Conservation (phyloP, 2,113 vertebrate species). For the Cyanoramphus novaezelandiae region DNA sequence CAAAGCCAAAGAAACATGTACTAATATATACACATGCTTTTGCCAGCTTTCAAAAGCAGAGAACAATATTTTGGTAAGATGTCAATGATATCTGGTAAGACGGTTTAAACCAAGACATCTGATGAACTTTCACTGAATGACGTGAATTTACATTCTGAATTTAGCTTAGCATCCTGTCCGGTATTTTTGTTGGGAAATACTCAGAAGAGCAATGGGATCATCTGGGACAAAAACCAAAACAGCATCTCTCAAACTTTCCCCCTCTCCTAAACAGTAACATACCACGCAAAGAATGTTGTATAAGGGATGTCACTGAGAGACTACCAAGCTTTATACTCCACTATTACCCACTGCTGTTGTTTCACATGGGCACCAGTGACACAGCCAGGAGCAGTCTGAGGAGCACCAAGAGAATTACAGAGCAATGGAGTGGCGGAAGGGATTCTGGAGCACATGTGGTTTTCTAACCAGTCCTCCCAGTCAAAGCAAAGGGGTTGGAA, state of each 20-base stretch:
- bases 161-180: background rate
- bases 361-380: background rate
- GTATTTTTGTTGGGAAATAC: background rate
- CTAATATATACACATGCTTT: background rate
- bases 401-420: background rate
- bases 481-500: background rate
- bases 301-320: too few species aligned
- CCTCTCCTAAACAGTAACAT: background rate
- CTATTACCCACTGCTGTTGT: background rate
- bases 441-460: rapidly evolving
- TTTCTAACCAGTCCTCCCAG: background rate
- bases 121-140: background rate
- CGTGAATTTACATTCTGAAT: background rate
- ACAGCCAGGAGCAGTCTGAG: background rate
- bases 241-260: background rate
- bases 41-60: background rate
- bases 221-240: background rate
- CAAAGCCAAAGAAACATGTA: background rate
- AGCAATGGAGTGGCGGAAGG: background rate
- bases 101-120: background rate
- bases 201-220: background rate
- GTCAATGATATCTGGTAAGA: background rate
- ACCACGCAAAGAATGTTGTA: background rate
- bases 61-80: background rate
- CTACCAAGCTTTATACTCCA: background rate